Evolutionary conservation across 2,888 invertebrate species (phyloP).

Genomic region (Meiosimyza decipiens): DNA sequence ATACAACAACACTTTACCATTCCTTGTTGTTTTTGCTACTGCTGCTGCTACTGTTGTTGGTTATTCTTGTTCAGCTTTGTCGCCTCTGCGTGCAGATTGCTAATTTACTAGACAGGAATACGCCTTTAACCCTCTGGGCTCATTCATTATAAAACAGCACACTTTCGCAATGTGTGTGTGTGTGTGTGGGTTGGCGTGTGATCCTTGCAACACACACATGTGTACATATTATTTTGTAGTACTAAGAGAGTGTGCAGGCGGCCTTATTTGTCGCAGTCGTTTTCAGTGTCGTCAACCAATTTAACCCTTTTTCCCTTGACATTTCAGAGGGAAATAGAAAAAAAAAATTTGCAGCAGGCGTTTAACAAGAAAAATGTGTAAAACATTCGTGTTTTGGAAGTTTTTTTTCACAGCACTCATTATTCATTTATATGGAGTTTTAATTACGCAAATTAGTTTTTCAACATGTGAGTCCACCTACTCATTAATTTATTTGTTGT

Average conservation of each 20-base stretch:
- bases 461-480: constrained; percentile 31
- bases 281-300: not conserved
- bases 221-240: too few species aligned
- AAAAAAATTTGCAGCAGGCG: not conserved
- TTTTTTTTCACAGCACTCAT: constrained; percentile 6
- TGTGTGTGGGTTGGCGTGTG: constrained; percentile 1
- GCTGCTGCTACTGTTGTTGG: constrained; percentile 23
- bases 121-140: constrained; percentile 65
- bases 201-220: constrained; percentile 1
- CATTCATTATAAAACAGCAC: constrained; percentile 62
- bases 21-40: not conserved
- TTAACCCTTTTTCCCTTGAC: constrained; percentile 22
- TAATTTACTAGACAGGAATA: constrained; percentile 65
- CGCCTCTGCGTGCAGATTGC: constrained; percentile 51
- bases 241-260: not conserved
- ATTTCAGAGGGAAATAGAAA: not conserved
- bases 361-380: constrained; percentile 1
- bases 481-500: not conserved
- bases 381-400: constrained; percentile 26
- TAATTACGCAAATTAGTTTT: constrained; percentile 66
- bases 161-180: not conserved
- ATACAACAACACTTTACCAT: constrained; percentile 4
- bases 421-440: constrained; percentile 61
- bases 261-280: not conserved
- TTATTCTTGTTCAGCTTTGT: constrained; percentile 32